Evolutionary conservation across 2,797 vertebrate genomes (phyloP), one percentile per base, ranked within the genome.

Genomic region (Chromobotia macracanthus): DNA sequence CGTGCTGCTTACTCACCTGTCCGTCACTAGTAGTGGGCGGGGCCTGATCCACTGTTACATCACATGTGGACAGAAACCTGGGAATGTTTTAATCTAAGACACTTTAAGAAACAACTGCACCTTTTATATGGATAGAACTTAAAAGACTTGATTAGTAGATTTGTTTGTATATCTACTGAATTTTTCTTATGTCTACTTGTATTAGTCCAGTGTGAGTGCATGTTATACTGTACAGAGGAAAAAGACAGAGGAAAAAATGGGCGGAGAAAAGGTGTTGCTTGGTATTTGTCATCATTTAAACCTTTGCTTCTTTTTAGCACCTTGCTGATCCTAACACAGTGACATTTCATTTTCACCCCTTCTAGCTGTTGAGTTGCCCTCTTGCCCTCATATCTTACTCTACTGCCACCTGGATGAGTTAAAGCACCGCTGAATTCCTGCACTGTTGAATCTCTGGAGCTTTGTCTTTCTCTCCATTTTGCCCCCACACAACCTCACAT

Each of bases 401-500:
- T 41, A 9, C 18, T 21, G 25, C 46, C 28, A 5, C 12, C 15
- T 67, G 35, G 28, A n/a, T 46, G 3, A 46, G 51, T 76, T 74
- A 64, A 74, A 74, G 35, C 61, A 55, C 35, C 55, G 9, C 19
- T 13, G 3, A 63, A 18, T 21, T 75, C 35, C 63, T 75, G 46
- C 53, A 53, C 31, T 65, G 11, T 56, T 56, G 8, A 75, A 66
- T 55, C 19, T 56, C 61, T 55, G 51, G 48, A 66, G 48, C 38
- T 66, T 38, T 46, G 21, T 23, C 19, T 18, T 61, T 56, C 35
- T 63, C 11, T 16, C 28, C 21, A 23, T 31, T 70, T 51, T 44
- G 15, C 21, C 5, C 31, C 44, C 1, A 18, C 55, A 48, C n/a
- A 18, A 21, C 1, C 5, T 3, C 31, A 31, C 31, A 31, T 31